These are phyloP conservation scores for Tetheella fluctuosa DNA, from an alignment of 2,888 invertebrate genomes.

Conservation along the genomic window DNA sequence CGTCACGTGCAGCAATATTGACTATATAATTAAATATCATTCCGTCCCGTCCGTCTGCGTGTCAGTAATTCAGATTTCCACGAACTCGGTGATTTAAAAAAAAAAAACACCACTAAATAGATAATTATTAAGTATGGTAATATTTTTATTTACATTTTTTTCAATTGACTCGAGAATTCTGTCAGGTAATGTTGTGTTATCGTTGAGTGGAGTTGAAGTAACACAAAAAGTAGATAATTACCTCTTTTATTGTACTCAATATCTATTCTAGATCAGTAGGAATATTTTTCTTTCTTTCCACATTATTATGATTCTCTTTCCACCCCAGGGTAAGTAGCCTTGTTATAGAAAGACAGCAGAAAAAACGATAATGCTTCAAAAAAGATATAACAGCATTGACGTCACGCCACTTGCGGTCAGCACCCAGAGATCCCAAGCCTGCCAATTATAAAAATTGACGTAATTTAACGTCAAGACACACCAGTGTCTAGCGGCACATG, in stretches of 20 bases:
- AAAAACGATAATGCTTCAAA: too few species aligned
- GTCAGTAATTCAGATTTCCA: conserved; percentile 25
- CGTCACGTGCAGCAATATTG: background rate
- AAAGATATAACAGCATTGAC: too few species aligned
- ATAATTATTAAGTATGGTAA: conserved; percentile 13
- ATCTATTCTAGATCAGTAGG: too few species aligned
- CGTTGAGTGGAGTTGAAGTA: background rate
- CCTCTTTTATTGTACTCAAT: too few species aligned
- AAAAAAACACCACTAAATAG: conserved; percentile 11
- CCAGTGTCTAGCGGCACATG: conserved; percentile 14
- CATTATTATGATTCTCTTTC: too few species aligned
- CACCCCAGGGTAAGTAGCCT: too few species aligned
- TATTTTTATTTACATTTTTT: background rate
- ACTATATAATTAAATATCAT: conserved; percentile 24
- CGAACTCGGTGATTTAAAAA: conserved; percentile 7
- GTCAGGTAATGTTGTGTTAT: background rate
- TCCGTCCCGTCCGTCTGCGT: conserved; percentile 19
- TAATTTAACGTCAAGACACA: conserved; percentile 4
- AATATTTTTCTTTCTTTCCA: too few species aligned
- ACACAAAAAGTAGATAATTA: too few species aligned
- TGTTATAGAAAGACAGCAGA: too few species aligned
- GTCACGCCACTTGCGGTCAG: background rate
- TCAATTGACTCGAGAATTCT: background rate
- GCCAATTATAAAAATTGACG: background rate
- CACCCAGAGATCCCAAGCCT: background rate